Conservation (phyloP, 2,113 vertebrate genomes). For the Gobio gobio region DNA sequence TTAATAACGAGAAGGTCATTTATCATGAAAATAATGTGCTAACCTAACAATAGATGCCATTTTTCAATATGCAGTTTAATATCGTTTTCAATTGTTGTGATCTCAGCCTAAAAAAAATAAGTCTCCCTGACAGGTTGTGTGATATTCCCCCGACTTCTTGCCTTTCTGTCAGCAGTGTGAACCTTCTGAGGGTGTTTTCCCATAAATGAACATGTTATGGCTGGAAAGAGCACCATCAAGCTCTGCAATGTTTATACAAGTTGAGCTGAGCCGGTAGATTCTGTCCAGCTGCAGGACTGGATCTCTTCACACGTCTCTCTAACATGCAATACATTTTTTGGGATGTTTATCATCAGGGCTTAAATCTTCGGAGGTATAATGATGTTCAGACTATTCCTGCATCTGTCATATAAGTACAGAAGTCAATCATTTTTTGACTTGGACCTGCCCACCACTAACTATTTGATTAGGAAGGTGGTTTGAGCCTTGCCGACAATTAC, state of each 20-base stretch:
- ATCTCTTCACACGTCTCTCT: constrained; percentile 27
- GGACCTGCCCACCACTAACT: neutral
- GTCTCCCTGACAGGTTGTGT: neutral
- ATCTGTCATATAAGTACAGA: neutral
- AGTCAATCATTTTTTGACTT: neutral
- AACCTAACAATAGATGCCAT: neutral
- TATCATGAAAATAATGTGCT: neutral
- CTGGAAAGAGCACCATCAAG: constrained; percentile 21
- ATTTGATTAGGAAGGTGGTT: neutral
- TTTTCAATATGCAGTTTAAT: neutral
- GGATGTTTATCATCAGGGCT: constrained; percentile 1
- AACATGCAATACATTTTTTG: neutral
- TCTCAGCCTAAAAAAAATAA: neutral
- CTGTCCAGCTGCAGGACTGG: constrained; percentile 52
- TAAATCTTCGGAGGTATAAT: neutral
- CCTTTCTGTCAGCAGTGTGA: neutral
- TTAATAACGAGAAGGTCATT: too few relatives aligned
- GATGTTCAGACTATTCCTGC: neutral
- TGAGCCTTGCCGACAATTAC: neutral
- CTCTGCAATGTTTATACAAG: constrained; percentile 55
- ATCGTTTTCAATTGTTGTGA: too few relatives aligned
- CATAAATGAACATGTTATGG: constrained; percentile 3
- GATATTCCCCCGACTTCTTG: neutral
- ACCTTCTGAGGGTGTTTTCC: neutral
- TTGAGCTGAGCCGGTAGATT: constrained; percentile 49